Evolutionary conservation across 2,113 vertebrate species (phyloP).

Genomic region (Boulengeromyrus knoepffleri): DNA sequence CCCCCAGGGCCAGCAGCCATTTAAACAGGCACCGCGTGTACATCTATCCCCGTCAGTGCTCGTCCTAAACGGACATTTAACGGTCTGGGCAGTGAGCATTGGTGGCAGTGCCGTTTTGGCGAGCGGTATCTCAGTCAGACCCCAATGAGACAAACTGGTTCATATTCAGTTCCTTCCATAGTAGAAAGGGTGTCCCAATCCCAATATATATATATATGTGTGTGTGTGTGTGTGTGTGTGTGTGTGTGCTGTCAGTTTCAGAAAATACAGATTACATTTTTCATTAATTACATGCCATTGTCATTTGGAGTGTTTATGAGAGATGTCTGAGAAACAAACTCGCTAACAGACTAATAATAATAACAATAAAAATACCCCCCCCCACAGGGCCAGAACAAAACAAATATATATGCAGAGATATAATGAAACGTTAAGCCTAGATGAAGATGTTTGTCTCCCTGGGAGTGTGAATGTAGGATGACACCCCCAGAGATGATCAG

Average conservation of each 20-base stretch:
- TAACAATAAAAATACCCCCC: neutral
- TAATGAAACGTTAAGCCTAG: neutral
- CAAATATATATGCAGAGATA: neutral
- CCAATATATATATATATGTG: neutral
- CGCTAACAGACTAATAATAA: neutral
- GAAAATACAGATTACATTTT: slow-evolving; percentile 39
- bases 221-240: too few relatives aligned
- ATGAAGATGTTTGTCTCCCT: neutral
- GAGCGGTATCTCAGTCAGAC: slow-evolving; percentile 55
- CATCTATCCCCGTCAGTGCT: neutral
- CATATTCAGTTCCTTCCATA: neutral
- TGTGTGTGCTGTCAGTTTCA: neutral
- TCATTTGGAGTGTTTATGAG: slow-evolving; percentile 37
- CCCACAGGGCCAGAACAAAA: neutral
- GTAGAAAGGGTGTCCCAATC: slow-evolving; percentile 8
- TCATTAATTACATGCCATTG: slow-evolving; percentile 39
- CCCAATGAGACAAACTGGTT: neutral
- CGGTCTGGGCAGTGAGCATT: neutral
- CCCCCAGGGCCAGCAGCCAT: neutral
- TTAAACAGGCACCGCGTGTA: neutral
- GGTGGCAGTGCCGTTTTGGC: neutral
- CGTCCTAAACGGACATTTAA: neutral
- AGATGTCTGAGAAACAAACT: neutral
- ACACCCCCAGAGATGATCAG: neutral
- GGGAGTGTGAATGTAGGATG: neutral